These are phyloP conservation scores for Galeopsomyia nigrocyanea DNA, from an alignment of 2,888 invertebrate species.

Conservation along the genomic window DNA sequence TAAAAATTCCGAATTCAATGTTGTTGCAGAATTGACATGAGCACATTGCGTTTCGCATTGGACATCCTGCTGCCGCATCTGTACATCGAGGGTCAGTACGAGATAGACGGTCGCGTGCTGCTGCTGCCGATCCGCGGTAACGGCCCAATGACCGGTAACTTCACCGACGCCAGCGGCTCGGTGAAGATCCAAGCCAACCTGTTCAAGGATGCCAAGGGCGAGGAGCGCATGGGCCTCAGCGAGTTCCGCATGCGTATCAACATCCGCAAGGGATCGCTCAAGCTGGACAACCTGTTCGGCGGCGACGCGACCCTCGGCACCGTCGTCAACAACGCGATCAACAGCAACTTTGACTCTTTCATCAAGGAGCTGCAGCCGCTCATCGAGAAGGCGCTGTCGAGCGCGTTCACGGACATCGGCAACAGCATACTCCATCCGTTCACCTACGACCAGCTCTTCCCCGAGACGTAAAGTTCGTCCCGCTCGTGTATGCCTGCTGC, in stretches of 20 bases:
- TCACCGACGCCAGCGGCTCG: constrained; percentile 72
- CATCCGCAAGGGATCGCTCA: constrained; percentile 72
- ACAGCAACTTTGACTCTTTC: constrained; percentile 75
- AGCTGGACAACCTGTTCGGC: constrained; percentile 74
- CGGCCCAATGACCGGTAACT: constrained; percentile 74
- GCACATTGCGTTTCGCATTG: constrained; percentile 69
- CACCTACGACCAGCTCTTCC: constrained; percentile 72
- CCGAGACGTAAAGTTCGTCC: constrained; percentile 55
- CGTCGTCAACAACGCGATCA: constrained; percentile 74
- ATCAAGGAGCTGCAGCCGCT: constrained; percentile 72
- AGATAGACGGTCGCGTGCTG: constrained; percentile 73
- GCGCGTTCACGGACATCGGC: constrained; percentile 71
- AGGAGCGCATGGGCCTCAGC: constrained; percentile 71
- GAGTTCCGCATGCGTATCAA: constrained; percentile 70
- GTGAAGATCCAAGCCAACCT: constrained; percentile 67
- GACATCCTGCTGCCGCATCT: constrained; percentile 72
- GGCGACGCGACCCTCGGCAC: constrained; percentile 74
- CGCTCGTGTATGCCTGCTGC: not conserved
- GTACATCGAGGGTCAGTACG: constrained; percentile 73
- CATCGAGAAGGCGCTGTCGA: constrained; percentile 72
- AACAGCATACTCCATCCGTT: constrained; percentile 73
- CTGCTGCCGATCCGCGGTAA: constrained; percentile 73
- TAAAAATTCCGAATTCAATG: too few species aligned
- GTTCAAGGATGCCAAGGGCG: constrained; percentile 66
- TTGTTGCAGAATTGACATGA: constrained; percentile 70